Evolutionary conservation across 35 echinoderm and acorn worm species (phyloP).

Genomic region (Ophiothrix spiculata): DNA sequence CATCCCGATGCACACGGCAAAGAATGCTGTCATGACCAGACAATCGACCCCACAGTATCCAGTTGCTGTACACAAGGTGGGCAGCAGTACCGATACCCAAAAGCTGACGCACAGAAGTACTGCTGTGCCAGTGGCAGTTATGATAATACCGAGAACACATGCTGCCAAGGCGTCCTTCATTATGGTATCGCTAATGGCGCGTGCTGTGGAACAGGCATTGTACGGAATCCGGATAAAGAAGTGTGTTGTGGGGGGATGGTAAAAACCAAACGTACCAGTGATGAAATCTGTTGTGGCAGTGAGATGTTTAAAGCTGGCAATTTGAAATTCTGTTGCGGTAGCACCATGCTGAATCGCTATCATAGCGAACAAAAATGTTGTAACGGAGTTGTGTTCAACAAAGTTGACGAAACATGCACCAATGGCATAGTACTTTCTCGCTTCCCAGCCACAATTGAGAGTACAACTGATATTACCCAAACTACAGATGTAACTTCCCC

Average conservation of each 20-base stretch:
- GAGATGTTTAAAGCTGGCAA: neutral
- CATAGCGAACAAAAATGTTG: neutral
- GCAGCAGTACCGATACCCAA: neutral
- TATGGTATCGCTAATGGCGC: constrained; percentile 27
- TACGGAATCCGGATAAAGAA: constrained; percentile 9
- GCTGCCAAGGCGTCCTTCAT: constrained; percentile 54
- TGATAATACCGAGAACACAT: constrained; percentile 37
- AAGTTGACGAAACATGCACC: neutral
- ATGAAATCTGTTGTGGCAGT: constrained; percentile 6
- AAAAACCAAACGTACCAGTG: neutral
- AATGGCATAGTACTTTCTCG: neutral
- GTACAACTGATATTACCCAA: too few species aligned
- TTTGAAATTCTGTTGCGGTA: constrained; percentile 7
- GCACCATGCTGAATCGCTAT: neutral
- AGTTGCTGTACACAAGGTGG: neutral
- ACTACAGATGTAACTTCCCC: too few species aligned
- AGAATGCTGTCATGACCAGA: neutral
- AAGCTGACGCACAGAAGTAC: neutral
- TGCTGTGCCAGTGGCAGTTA: neutral
- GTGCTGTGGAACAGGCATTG: constrained; percentile 28
- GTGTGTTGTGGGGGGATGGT: constrained; percentile 44
- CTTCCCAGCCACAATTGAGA: neutral
- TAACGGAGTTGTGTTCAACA: constrained; percentile 12
- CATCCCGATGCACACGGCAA: neutral
- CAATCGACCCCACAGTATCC: neutral